Evolutionary conservation across 2,113 vertebrate species (phyloP).

Genomic region (Mus spicilegus): DNA sequence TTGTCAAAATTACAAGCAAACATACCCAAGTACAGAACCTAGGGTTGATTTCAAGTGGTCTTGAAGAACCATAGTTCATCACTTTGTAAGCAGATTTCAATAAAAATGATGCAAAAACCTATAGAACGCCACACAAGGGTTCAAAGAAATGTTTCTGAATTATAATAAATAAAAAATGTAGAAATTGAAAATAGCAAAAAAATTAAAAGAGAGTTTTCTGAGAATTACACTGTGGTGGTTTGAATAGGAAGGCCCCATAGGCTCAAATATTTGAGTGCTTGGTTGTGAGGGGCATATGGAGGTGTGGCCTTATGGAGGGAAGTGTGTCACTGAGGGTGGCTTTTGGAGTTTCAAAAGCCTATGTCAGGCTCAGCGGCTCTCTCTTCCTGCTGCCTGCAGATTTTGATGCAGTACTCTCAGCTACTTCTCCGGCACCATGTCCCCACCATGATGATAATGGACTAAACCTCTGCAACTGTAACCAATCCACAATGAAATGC

Average conservation of each 20-base stretch:
- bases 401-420: neutral
- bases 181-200: neutral
- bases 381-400: neutral
- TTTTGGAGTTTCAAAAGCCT: neutral
- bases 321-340: neutral
- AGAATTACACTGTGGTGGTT: neutral
- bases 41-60: neutral
- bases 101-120: neutral
- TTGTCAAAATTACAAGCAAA: neutral
- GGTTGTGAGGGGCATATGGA: neutral
- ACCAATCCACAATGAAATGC: neutral
- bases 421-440: neutral
- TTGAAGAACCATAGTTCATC: neutral
- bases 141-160: neutral
- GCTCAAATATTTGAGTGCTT: neutral
- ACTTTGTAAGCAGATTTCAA: neutral
- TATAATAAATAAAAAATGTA: neutral
- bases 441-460: neutral
- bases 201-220: neutral
- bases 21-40: neutral
- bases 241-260: neutral
- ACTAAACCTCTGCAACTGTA: neutral
- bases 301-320: neutral
- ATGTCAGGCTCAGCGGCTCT: neutral
- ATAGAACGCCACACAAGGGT: neutral